phyloP scores from a whole-genome alignment of 2,113 vertebrate species.

The Varanus komodoensis region DNA sequence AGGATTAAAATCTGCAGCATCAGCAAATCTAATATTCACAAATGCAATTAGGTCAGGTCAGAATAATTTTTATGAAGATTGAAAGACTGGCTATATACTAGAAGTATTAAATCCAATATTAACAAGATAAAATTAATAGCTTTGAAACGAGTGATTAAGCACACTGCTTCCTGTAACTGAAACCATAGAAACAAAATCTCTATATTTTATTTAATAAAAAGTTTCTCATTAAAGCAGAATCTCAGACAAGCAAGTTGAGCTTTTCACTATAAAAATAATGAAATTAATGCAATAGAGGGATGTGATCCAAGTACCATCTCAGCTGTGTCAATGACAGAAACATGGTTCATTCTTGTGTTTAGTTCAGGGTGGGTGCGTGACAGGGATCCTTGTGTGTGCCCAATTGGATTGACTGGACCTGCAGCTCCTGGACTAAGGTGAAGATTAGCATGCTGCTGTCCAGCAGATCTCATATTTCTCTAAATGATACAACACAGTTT shows the following conservation, averaged over 20 bases:
- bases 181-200: slow-evolving; percentile 36
- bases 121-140: slow-evolving; percentile 50
- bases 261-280: slow-evolving; percentile 28
- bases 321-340: background rate
- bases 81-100: slow-evolving; percentile 28
- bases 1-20: slow-evolving; percentile 52
- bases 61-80: slow-evolving; percentile 54
- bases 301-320: background rate
- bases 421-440: too few species aligned
- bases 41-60: slow-evolving; percentile 40
- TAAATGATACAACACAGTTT: too few species aligned
- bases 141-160: slow-evolving; percentile 52
- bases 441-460: too few species aligned
- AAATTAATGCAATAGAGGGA: slow-evolving; percentile 13
- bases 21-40: background rate
- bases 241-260: slow-evolving; percentile 1
- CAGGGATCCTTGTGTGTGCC: too few species aligned
- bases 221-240: slow-evolving; percentile 34
- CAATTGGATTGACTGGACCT: too few species aligned
- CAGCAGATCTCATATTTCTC: too few species aligned
- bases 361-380: too few species aligned
- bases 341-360: too few species aligned
- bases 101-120: slow-evolving; percentile 57
- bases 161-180: slow-evolving; percentile 48
- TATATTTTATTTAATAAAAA: background rate